Evolutionary conservation across 2,797 vertebrate species (phyloP), one percentile per base, ranked within the genome.

Genomic region (Onychomys torridus): DNA sequence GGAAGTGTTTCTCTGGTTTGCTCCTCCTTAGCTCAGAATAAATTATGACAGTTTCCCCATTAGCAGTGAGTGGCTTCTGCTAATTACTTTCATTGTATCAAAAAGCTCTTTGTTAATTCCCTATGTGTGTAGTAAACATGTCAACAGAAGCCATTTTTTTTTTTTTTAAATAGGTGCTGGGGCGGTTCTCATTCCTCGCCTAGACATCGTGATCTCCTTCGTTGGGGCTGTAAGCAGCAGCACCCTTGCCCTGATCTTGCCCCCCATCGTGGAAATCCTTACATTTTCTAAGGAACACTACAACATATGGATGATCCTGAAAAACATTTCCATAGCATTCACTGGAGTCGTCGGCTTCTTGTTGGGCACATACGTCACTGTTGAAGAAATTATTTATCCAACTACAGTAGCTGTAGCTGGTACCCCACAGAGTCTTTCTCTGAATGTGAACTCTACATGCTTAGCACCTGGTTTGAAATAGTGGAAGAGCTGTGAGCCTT

Each of bases 211-310:
- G 76, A 99, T 99, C 97, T 99, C 99, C 32, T 98, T 99, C 0
- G 99, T 99, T 0, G 99, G 99, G 6, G 99, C 99, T 0, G 99
- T 99, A 92, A 99, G 99, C 98, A 99, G 99, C 98, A 99, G 99
- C 85, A 99, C 99, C 0, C 96, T 99, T 96, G 99, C 99, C 12
- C 98, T 99, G 67, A 98, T 99, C 98, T 98, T 99, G 10, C 99
- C 99, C 0, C 99, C 99, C 0, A 94, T 99, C 88, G 98, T 99
- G 82, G 99, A 99, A 98, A 99, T 99, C 46, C 97, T 99, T 89
- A 99, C 99, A 0, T 99, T 99, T 94, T 99, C 98, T 94, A 98
- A 98, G 96, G 99, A 99, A 78, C 98, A 98, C 73, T 81, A 98
- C 96, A 98, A 91, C 81, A 96, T 96, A 46, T 98, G 96, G 98